phyloP scores from a whole-genome alignment of 2,888 invertebrate species.

The Desoria tigrina region DNA sequence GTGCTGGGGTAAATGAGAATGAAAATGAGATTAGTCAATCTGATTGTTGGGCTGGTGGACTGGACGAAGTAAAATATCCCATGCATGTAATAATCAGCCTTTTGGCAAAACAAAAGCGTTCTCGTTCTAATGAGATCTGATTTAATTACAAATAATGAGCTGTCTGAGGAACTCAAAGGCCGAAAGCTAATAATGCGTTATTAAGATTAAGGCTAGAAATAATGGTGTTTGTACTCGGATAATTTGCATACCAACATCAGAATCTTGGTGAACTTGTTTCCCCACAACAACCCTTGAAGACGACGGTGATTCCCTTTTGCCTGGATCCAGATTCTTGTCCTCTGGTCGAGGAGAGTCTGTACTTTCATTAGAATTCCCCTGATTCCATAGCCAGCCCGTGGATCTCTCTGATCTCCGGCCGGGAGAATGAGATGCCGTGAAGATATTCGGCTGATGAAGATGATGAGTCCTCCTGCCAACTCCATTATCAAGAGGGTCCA shows the following conservation, averaged over 20 bases:
- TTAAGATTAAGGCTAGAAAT: background rate
- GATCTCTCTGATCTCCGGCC: background rate
- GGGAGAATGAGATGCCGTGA: background rate
- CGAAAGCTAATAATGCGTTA: constrained; percentile 5
- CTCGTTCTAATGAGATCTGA: constrained; percentile 5
- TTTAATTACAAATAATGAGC: constrained; percentile 10
- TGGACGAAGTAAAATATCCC: no score
- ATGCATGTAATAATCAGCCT: no score
- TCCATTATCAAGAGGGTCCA: no score
- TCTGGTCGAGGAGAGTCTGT: background rate
- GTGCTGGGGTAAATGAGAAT: no score
- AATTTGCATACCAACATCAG: constrained; percentile 9
- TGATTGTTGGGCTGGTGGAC: no score
- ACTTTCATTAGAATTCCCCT: background rate
- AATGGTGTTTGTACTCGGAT: constrained; percentile 4
- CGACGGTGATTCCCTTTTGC: constrained; percentile 7
- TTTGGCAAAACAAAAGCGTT: background rate
- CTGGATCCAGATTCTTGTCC: background rate
- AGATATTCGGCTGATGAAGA: no score
- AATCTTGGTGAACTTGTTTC: constrained; percentile 6
- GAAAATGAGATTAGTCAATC: no score
- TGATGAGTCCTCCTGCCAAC: no score
- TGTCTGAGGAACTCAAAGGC: constrained; percentile 5
- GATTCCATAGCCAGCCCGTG: constrained; percentile 1
- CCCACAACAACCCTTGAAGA: background rate